Conservation (phyloP, 2,113 vertebrate species). For the Marmota flaviventris region DNA sequence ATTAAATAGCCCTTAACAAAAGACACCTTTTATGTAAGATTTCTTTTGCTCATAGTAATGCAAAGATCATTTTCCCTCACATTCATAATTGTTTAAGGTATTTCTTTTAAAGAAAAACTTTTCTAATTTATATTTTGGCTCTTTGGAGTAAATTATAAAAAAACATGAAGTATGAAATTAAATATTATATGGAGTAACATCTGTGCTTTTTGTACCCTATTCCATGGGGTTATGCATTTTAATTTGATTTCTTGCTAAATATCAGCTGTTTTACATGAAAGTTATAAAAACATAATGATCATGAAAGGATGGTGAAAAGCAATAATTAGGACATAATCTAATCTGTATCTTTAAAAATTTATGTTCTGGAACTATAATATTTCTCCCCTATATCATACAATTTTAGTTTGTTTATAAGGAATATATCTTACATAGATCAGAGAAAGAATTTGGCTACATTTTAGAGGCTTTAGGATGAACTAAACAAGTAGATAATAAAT, state of each 20-base stretch:
- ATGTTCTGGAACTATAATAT: not conserved
- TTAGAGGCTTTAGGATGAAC: not conserved
- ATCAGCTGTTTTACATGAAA: not conserved
- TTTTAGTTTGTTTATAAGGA: constrained; percentile 15
- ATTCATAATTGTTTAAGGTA: not conserved
- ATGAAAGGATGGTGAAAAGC: not conserved
- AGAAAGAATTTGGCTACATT: not conserved
- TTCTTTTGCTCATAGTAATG: not conserved
- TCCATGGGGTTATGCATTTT: not conserved
- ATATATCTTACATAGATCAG: not conserved
- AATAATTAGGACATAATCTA: not conserved
- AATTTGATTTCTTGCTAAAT: not conserved
- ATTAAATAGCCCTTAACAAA: not conserved
- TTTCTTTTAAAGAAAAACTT: not conserved
- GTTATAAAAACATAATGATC: not conserved
- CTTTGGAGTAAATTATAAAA: constrained; percentile 27
- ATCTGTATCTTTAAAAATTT: not conserved
- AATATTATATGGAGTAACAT: not conserved
- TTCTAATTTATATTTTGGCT: constrained; percentile 16
- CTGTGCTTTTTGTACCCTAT: not conserved
- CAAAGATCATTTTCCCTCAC: not conserved
- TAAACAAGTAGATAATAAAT: not conserved
- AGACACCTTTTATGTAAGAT: not conserved
- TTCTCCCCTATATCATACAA: not conserved
- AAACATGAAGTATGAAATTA: not conserved